Evolutionary conservation across 2,113 vertebrate species (phyloP).

Genomic region (Alethe castanea): DNA sequence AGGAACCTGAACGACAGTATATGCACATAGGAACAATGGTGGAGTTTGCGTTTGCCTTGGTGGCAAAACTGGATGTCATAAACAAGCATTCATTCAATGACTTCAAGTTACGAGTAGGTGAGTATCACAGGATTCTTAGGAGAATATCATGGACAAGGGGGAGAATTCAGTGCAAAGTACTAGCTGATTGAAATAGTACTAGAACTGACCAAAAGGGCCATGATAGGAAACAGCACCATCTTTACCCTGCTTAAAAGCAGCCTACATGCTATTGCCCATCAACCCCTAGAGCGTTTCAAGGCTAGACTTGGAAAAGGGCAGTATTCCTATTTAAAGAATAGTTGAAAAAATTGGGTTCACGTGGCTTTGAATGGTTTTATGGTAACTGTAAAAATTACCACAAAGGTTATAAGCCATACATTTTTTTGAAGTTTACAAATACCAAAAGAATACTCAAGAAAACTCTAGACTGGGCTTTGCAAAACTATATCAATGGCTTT

Average conservation of each 20-base stretch:
- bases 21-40: constrained; percentile 98
- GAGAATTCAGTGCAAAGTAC: background rate
- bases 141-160: background rate
- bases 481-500: background rate
- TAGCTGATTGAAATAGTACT: background rate
- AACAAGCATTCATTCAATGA: constrained; percentile 99
- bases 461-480: background rate
- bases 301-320: background rate
- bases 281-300: background rate
- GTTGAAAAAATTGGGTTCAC: background rate
- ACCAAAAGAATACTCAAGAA: background rate
- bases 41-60: constrained; percentile 95
- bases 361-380: background rate
- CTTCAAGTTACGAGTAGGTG: constrained; percentile 95
- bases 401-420: background rate
- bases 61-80: constrained; percentile 94
- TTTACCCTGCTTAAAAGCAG: background rate
- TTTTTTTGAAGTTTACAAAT: background rate
- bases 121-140: constrained; percentile 39
- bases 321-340: background rate
- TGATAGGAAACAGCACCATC: background rate
- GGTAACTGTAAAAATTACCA: background rate
- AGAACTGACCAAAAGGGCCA: background rate
- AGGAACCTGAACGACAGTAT: constrained; percentile 95
- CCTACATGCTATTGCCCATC: background rate